Evolutionary conservation across 2,797 vertebrate genomes (phyloP), one percentile per base, ranked within the genome.

Genomic region (Neoniphon sammara): DNA sequence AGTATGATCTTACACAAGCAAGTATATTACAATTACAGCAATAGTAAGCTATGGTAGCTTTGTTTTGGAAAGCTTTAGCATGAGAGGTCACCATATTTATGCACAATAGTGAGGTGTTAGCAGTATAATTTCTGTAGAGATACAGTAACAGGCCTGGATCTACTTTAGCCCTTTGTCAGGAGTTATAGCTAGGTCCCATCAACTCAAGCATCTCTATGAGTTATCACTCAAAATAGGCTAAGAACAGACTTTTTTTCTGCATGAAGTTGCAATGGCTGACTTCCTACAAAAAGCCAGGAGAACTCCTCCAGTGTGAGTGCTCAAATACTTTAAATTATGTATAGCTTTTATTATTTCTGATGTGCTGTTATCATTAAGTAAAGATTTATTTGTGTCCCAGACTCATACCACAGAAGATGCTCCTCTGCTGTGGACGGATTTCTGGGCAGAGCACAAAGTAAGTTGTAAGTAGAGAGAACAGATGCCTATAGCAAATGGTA

Each of bases 381-480:
- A 20, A 47, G 39, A 60, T 64, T 31, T 53, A 64, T 46, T 23
- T 54, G n/a, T 60, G 31, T 63, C 21, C 25, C 7, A 47, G 52
- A 39, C 44, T 44, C 46, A 52, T 65, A 47, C 20, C 12, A 50
- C 2, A 25, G 23, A 46, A 63, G 27, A 62, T 4, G 9, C 66
- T 20, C 57, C 23, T 73, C 64, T 80, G 36, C 63, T 44, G 14
- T 49, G 20, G 46, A 60, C 67, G 53, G 47, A 69, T 74, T 58
- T 68, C 4, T 56, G 25, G 60, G 14, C 56, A 46, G 36, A 52
- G 42, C 34, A 54, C 25, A 68, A 46, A 39, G 8, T 15, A 23
- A 68, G 10, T 15, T 60, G 42, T 64, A 1, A 60, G 20, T 74
- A 60, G 57, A 64, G 49, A 71, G 54, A 66, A 47, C 15, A 27